Evolutionary conservation across 2,113 vertebrate genomes (phyloP).

Genomic region (Dipodomys spectabilis): DNA sequence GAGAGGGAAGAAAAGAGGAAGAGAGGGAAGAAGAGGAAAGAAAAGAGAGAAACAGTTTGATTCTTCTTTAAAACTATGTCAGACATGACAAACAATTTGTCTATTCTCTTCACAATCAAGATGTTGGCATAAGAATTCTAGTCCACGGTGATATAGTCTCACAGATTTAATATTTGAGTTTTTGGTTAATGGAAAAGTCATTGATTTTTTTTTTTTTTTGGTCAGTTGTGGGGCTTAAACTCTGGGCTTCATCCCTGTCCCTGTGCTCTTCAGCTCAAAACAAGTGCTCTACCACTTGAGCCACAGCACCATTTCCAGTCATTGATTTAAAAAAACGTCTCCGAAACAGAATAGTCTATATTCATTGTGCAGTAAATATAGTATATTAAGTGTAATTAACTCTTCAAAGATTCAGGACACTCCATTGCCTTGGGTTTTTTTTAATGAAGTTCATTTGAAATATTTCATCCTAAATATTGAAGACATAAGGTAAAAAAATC

Average conservation of each 20-base stretch:
- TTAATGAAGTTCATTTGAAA: constrained; percentile 42
- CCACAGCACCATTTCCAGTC: too few species aligned
- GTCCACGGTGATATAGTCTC: background rate
- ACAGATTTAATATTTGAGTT: background rate
- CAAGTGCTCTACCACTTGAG: too few species aligned
- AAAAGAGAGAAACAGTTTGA: background rate
- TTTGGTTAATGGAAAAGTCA: constrained; percentile 37
- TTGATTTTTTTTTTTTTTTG: background rate
- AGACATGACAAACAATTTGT: background rate
- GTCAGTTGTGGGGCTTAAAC: too few species aligned
- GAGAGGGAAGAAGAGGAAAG: too few species aligned
- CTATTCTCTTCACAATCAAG: background rate
- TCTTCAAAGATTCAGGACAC: constrained; percentile 50
- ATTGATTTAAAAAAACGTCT: background rate
- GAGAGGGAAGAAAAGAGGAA: too few species aligned
- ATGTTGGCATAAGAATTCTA: background rate
- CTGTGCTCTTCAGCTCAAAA: too few species aligned
- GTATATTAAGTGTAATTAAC: constrained; percentile 46
- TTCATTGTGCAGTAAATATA: constrained; percentile 11
- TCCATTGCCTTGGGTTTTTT: background rate
- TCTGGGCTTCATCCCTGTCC: too few species aligned
- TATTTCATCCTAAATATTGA: background rate
- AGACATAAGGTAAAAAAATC: background rate
- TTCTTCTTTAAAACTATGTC: background rate
- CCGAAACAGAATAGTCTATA: background rate